Conservation (phyloP, 2,888 invertebrate genomes). For the Scelioninae gen. 2 region DNA sequence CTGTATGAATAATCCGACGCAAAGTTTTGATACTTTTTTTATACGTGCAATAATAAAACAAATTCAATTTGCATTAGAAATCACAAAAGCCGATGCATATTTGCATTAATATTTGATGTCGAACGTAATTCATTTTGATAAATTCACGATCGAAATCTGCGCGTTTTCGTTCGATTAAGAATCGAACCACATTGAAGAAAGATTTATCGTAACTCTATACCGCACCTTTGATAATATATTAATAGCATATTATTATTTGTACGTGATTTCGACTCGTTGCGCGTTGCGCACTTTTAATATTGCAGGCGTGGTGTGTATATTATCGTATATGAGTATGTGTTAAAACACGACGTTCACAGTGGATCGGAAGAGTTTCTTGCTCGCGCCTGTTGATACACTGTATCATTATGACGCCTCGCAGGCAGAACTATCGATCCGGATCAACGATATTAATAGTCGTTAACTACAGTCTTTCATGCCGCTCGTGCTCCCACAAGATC, state of each 20-base stretch:
- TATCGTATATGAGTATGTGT: slow-evolving; percentile 65
- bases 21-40: too few relatives aligned
- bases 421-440: slow-evolving; percentile 71
- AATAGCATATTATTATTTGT: slow-evolving; percentile 68
- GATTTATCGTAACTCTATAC: slow-evolving; percentile 51
- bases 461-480: slow-evolving; percentile 71
- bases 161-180: slow-evolving; percentile 17
- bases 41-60: too few relatives aligned
- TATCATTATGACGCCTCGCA: slow-evolving; percentile 73
- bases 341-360: slow-evolving; percentile 56
- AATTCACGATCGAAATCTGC: slow-evolving; percentile 32
- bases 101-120: slow-evolving; percentile 26
- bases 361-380: slow-evolving; percentile 64
- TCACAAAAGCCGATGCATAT: slow-evolving; percentile 12
- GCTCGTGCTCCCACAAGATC: slow-evolving; percentile 55
- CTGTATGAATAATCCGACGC: too few relatives aligned
- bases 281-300: slow-evolving; percentile 49
- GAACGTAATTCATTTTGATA: slow-evolving; percentile 31
- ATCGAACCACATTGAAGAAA: slow-evolving; percentile 40
- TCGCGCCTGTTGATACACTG: slow-evolving; percentile 64
- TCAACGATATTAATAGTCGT: slow-evolving; percentile 74
- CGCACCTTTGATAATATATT: slow-evolving; percentile 63
- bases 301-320: slow-evolving; percentile 60
- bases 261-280: slow-evolving; percentile 59
- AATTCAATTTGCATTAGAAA: slow-evolving; percentile 35